Evolutionary conservation across 2,888 invertebrate genomes (phyloP).

Genomic region (Nasonia oneida): DNA sequence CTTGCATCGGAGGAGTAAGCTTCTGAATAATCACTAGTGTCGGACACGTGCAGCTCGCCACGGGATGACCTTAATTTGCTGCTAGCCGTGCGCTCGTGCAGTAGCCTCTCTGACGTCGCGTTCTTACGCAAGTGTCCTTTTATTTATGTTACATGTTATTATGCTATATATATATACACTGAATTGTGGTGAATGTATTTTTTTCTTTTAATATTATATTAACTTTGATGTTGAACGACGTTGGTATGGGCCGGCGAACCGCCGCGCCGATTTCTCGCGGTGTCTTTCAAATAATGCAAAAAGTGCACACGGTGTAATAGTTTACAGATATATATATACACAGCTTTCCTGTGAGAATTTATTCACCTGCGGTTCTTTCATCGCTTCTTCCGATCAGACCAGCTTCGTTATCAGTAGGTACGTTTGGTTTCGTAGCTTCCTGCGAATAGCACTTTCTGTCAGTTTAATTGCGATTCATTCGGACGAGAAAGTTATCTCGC

Average conservation of each 20-base stretch:
- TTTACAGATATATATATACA: not conserved
- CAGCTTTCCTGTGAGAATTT: not conserved
- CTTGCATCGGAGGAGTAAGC: slow-evolving; percentile 39
- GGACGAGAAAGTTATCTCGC: not conserved
- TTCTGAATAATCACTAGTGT: slow-evolving; percentile 48
- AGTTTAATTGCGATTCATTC: not conserved
- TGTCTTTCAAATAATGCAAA: no score
- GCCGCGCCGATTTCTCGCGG: not conserved
- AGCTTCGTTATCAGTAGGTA: not conserved
- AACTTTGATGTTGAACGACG: not conserved
- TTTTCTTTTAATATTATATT: not conserved
- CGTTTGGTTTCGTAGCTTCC: not conserved
- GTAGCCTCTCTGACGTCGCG: not conserved
- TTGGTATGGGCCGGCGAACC: not conserved
- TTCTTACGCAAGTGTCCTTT: not conserved
- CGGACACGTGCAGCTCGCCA: not conserved
- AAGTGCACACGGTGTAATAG: not conserved
- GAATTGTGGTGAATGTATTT: not conserved
- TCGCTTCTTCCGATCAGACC: not conserved
- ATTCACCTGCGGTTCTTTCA: not conserved
- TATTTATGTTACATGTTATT: not conserved
- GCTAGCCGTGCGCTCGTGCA: slow-evolving; percentile 1
- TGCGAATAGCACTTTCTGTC: not conserved
- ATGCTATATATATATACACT: no score
- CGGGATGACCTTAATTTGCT: slow-evolving; percentile 25